Base-by-base conservation (phyloP, 2,797 vertebrate species). In the Dryobates pubescens region DNA sequence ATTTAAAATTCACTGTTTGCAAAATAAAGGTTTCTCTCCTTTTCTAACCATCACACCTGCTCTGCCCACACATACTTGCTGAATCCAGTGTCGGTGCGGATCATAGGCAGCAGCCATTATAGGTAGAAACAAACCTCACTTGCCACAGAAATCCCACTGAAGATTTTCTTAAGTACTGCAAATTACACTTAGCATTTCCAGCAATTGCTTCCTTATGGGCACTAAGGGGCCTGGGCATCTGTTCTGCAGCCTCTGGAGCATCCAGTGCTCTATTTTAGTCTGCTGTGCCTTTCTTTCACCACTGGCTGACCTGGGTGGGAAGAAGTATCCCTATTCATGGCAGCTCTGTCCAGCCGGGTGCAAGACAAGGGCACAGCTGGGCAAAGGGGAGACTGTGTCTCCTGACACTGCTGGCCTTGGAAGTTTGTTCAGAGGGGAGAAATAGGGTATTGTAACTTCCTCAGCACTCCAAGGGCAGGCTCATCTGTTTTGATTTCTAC, bases 401-500 rank as follows among this genome's bases (percentile, higher is more conserved):
- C 16, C 41, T 12, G 41, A 32, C 36, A 13, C 2, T 47, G 18
- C 24, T 29, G 3, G 7, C n/a, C 43, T 67, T 10, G 4, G 18
- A 61, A 88, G 56, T 56, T 26, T 65, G 19, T 38, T 34, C 8
- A 41, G 41, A 47, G n/a, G 30, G 16, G 9, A 34, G 9, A 22
- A 47, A 58, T 18, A 17, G 68, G 73, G 86, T 57, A 86, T 64
- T 62, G 5, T 61, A 82, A 62, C 81, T 92, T 89, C 72, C 81
- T 57, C 38, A 4, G 43, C 34, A 72, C 62, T 93, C 69, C 57
- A 85, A 93, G 93, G 76, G 62, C 58, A 84, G 80, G 82, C 61
- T 91, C 13, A 27, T 62, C 34, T 29, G 10, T 38, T 80, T 49
- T 36, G 41, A 47, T 82, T 82, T 78, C 91, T 84, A 61, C 91